A percentile compares a stretch with the other conserved stretches of the same genome.
These are phyloP conservation scores for Myotis planiceps DNA, from an alignment of 2,797 vertebrate species.

Conservation along the genomic window DNA sequence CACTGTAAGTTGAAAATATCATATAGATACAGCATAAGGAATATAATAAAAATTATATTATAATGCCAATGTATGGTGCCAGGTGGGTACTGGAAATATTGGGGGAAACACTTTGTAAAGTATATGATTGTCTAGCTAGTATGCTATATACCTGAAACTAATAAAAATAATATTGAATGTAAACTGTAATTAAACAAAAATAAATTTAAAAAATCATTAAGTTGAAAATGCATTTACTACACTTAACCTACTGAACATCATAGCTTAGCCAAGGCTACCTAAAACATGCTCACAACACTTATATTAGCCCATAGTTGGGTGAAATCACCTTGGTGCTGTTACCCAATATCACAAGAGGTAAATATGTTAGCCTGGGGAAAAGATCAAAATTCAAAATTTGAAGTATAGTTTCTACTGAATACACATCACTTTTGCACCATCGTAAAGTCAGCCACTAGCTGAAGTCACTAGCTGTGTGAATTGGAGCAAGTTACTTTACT, in stretches of 20 bases:
- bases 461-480: background rate
- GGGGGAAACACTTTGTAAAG: background rate
- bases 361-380: background rate
- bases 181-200: background rate
- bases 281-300: background rate
- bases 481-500: background rate
- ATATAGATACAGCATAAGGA: background rate
- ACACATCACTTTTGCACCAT: background rate
- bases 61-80: background rate
- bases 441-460: background rate
- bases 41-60: background rate
- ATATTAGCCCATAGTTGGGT: background rate
- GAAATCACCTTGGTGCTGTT: background rate
- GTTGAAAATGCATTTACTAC: background rate
- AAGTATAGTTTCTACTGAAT: background rate
- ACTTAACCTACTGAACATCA: background rate
- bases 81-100: background rate
- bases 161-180: background rate
- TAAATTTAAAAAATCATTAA: background rate
- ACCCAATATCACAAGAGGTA: background rate
- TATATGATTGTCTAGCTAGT: background rate
- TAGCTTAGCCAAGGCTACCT: background rate
- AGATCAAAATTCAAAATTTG: background rate
- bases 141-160: background rate
- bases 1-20: background rate